Conservation (phyloP, 2,113 vertebrate genomes). For the Heterochromis multidens region DNA sequence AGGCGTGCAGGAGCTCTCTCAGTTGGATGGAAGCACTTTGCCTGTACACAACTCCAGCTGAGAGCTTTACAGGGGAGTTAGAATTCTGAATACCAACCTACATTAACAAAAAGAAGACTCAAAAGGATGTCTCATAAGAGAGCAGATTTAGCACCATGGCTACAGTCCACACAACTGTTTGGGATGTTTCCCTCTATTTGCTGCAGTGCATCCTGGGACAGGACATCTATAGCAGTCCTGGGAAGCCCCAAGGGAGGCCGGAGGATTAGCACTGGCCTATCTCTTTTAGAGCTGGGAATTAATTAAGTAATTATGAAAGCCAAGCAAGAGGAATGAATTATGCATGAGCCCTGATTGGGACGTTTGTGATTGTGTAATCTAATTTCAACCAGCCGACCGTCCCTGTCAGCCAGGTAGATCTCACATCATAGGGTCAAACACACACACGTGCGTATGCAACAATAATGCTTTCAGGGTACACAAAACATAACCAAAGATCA, state of each 20-base stretch:
- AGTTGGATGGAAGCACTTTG: constrained; percentile 18
- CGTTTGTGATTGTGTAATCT: constrained; percentile 80
- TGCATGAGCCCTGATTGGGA: constrained; percentile 77
- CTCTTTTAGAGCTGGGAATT: constrained; percentile 74
- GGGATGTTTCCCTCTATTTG: constrained; percentile 48
- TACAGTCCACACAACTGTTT: constrained; percentile 31
- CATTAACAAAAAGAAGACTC: constrained; percentile 16
- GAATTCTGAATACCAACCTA: constrained; percentile 17
- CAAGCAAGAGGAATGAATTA: constrained; percentile 72
- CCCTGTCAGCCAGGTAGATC: constrained; percentile 58
- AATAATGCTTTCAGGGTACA: background rate
- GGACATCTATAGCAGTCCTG: constrained; percentile 54
- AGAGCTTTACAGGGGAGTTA: constrained; percentile 8
- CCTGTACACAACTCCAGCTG: constrained; percentile 12
- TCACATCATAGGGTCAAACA: background rate
- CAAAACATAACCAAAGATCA: constrained; percentile 36
- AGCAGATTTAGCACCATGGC: constrained; percentile 63
- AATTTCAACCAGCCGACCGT: constrained; percentile 62
- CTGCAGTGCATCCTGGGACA: constrained; percentile 59
- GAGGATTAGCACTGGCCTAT: constrained; percentile 70
- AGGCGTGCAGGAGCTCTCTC: background rate
- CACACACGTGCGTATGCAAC: background rate
- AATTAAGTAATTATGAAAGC: constrained; percentile 82
- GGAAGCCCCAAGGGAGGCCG: constrained; percentile 53
- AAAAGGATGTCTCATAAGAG: constrained; percentile 23